Base-by-base conservation (phyloP, 2,113 vertebrate species). In the Cyanoliseus patagonus region DNA sequence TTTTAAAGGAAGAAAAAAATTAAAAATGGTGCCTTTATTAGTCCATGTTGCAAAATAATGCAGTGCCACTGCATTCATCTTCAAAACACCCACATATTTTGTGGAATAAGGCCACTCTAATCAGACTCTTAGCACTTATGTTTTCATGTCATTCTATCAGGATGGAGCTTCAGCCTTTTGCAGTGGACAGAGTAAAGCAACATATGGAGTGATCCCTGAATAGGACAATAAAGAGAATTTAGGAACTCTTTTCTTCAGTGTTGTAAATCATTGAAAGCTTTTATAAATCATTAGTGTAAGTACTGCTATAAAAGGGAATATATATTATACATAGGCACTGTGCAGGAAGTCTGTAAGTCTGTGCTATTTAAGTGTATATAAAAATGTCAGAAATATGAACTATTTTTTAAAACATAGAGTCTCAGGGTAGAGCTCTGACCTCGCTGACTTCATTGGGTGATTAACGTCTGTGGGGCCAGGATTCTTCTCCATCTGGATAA, bases 301-400 rank as follows among this genome's bases (percentile, higher is more conserved):
- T 31, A 74, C 17, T 94, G 24, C 49, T 80, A 83, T 85, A 86
- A 94, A 92, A 86, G 6, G 39, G 73, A 37, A 51, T 68, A 27
- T 63, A n/a, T 61, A 13, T 15, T 17, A 57, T 39, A 42, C 42
- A 17, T 49, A 14, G 52, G 39, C 53, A 61, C 1, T 28, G 35
- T 31, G 30, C 33, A 44, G 88, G 68, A 96, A 90, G 63, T 77
- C 80, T 91, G 59, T 72, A 80, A 91, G 83, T 70, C 64, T 83
- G 22, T 41, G 44, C 64, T 84, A 51, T n/a, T 10, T 69, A 88
- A 90, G 39, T 62, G 17, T 77, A 41, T 64, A 86, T 94, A 81
- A 95, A 94, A 92, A 74, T 72, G 77, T 72, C 91, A 94, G 51
- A 90, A 86, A 83, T 22, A 67, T 33, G n/a, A 88, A 24, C 59